Percentiles rank a stretch among this genome's conserved stretches.
Evolutionary conservation across 2,113 vertebrate species (phyloP).

Genomic region (Caranx ignobilis): DNA sequence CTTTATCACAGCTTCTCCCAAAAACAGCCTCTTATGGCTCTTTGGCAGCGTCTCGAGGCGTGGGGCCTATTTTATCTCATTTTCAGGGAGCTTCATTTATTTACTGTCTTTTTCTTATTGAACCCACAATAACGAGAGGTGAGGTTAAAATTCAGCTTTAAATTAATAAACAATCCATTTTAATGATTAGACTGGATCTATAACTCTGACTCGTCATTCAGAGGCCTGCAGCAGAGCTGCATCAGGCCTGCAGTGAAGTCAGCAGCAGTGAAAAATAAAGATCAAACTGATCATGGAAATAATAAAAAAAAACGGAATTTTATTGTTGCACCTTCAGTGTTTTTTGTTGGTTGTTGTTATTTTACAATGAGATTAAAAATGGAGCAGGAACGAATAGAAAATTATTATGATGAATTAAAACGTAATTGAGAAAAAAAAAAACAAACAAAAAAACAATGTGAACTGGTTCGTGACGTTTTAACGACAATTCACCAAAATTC

Average conservation of each 20-base stretch:
- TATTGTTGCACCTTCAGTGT: not conserved
- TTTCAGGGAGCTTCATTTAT: not conserved
- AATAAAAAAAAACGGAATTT: not conserved
- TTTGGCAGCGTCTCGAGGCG: not conserved
- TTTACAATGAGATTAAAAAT: not conserved
- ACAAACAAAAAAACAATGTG: not conserved
- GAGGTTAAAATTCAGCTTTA: not conserved
- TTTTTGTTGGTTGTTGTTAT: not conserved
- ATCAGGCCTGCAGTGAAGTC: conserved; percentile 24
- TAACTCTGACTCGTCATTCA: not conserved
- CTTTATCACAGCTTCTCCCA: not conserved
- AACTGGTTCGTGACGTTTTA: not conserved
- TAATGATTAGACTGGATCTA: not conserved
- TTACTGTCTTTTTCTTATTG: not conserved
- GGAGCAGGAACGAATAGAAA: conserved; percentile 5
- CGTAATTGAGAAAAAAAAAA: not conserved
- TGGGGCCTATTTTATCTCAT: conserved; percentile 14
- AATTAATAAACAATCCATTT: not conserved
- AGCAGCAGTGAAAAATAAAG: not conserved
- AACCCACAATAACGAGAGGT: not conserved
- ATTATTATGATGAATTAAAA: not conserved
- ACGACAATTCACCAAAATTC: not conserved
- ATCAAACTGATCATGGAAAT: not conserved
- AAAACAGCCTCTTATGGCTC: not conserved
- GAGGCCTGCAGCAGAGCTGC: conserved; percentile 29